phyloP scores from a whole-genome alignment of 2,113 vertebrate species.

The Barbus barbus region DNA sequence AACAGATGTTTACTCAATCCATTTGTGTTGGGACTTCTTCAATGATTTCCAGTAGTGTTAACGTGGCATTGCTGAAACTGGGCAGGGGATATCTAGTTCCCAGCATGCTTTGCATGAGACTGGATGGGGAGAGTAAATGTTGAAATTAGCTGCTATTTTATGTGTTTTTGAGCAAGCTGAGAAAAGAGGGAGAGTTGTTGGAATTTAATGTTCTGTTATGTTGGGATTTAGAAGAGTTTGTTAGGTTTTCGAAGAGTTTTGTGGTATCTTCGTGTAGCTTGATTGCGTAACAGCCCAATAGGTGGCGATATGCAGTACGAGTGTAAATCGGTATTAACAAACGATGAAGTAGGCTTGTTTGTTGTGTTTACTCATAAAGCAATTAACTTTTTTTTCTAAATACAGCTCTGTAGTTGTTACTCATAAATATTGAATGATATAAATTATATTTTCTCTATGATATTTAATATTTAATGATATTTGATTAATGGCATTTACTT shows the following conservation, averaged over 20 bases:
- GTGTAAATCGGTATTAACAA: not conserved
- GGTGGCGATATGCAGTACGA: not conserved
- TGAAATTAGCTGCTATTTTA: slow-evolving; percentile 14
- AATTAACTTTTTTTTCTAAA: not conserved
- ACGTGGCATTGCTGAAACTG: slow-evolving; percentile 12
- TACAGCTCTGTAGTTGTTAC: not conserved
- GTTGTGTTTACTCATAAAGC: not conserved
- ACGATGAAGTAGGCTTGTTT: not conserved
- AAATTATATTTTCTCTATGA: not conserved
- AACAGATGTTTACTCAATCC: slow-evolving; percentile 4
- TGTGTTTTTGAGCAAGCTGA: slow-evolving; percentile 25
- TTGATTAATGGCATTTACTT: not conserved
- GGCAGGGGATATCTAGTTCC: slow-evolving; percentile 1
- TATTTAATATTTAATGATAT: not conserved
- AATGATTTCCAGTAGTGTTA: not conserved
- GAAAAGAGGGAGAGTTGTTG: slow-evolving; percentile 2
- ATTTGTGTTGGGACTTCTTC: slow-evolving; percentile 14
- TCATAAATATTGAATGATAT: not conserved
- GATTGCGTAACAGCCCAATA: not conserved
- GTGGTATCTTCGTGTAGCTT: not conserved
- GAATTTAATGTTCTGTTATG: slow-evolving; percentile 13
- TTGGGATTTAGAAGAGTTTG: not conserved
- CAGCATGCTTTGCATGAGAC: slow-evolving; percentile 4
- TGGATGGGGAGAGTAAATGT: slow-evolving; percentile 16
- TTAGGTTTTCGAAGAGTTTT: not conserved